Base-by-base conservation (phyloP, 2,888 invertebrate species). In the Lasioglossum zephyrum region DNA sequence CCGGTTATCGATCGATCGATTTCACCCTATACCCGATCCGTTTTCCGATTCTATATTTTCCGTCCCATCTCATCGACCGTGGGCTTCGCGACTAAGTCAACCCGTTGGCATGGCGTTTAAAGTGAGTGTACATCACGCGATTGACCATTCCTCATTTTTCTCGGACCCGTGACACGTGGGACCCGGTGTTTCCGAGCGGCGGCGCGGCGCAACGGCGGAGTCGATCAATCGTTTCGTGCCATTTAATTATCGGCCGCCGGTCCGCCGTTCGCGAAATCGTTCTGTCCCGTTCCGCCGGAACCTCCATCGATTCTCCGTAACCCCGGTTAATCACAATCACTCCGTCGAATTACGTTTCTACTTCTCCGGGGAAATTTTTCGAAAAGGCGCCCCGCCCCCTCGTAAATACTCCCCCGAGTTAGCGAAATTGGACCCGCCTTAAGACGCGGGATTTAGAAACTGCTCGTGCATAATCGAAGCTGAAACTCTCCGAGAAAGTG, bases 121-220 rank as follows among this genome's bases (percentile, higher is more conserved):
- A 91, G 91, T 91, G 88, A 91, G 91, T 91, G 87, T 73, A 77
- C 82, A 78, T 77, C 76, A 63, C 70, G 73, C 49, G 81, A 82
- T 81, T 53, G 69, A 81, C 73, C 70, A 81, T 82, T 73, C 66
- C 63, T 79, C 81, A 84, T 74, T 84, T 84, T 77, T 76, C n/a
- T 66, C 57, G 8, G 22, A 66, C 11, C 49, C 36, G 36, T 22
- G 75, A 13, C 36, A 78, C 49, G 47, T 57, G 22, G 47, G 60
- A 60, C 60, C 18, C 9, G 26, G 36, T 70, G 60, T 77, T 84
- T 41, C 16, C 26, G 22, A 74, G 41, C 53, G 53, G 53, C 53
- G 53, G 18, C 16, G 47, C 47, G 4, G 53, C 9, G 53, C 57
- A 57, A 18, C 57, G 69, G 44, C 78, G 4, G 63, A 26, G 41